Evolutionary conservation across 2,888 invertebrate species (phyloP).

Genomic region (Leptogaster cylindrica): DNA sequence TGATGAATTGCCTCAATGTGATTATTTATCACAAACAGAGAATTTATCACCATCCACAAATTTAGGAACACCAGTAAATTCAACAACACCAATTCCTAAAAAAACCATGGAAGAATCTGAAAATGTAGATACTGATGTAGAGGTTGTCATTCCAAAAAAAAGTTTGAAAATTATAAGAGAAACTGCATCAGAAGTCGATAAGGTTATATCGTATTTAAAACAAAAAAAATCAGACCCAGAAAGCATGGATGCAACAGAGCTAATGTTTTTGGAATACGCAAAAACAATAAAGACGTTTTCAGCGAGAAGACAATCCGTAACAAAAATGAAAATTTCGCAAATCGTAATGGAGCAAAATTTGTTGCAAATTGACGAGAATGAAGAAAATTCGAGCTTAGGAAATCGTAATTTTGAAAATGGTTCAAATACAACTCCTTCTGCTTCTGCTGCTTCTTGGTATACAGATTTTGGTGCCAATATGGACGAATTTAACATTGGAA

Average conservation of each 20-base stretch:
- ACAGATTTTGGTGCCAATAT: conserved; percentile 5
- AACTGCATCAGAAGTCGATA: background rate
- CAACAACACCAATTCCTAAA: conserved; percentile 10
- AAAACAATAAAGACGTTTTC: conserved; percentile 16
- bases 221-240: conserved; percentile 15
- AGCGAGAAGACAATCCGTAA: conserved; percentile 12
- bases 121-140: conserved; percentile 1
- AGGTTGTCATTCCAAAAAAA: conserved; percentile 1
- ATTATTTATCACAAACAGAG: background rate
- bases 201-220: conserved; percentile 18
- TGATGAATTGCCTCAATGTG: background rate
- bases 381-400: conserved; percentile 15
- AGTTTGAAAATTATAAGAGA: background rate
- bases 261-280: conserved; percentile 11
- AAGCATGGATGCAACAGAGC: conserved; percentile 14
- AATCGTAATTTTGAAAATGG: conserved; percentile 10
- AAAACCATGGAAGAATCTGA: background rate
- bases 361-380: conserved; percentile 8
- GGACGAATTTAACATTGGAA: conserved; percentile 1
- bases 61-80: background rate
- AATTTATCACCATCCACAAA: background rate
- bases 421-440: background rate
- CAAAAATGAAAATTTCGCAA: conserved; percentile 11
- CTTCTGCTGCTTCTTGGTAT: conserved; percentile 13
- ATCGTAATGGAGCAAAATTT: conserved; percentile 16